A percentile compares a stretch with the other conserved stretches of the same genome.
These are phyloP conservation scores for Sarcophaga rosellei DNA, from an alignment of 2,888 invertebrate genomes.

Conservation along the genomic window DNA sequence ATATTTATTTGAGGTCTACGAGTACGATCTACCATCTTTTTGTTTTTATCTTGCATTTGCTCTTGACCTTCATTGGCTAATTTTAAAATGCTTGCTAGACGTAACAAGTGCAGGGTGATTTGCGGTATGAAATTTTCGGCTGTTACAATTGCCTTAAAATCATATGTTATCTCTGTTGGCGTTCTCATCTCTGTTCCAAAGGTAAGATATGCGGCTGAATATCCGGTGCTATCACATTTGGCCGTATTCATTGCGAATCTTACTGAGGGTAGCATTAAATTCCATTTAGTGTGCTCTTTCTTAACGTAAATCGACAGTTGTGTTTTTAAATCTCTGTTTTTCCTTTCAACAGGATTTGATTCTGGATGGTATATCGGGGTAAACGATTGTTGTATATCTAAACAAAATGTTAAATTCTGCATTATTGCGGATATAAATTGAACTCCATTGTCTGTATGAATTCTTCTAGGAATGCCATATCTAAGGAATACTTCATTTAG, in stretches of 20 bases:
- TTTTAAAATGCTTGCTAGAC: too few species aligned
- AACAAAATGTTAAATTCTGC: slow-evolving; percentile 27
- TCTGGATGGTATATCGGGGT: slow-evolving; percentile 35
- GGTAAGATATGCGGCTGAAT: too few species aligned
- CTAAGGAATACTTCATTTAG: slow-evolving; percentile 50
- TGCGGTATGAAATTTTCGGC: too few species aligned
- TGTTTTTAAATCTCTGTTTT: slow-evolving; percentile 18
- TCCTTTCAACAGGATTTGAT: slow-evolving; percentile 32
- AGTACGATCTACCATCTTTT: too few species aligned
- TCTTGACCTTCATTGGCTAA: too few species aligned
- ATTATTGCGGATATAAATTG: slow-evolving; percentile 45
- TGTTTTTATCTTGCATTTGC: too few species aligned
- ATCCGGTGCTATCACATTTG: background rate
- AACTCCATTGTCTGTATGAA: slow-evolving; percentile 44
- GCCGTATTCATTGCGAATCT: slow-evolving; percentile 66
- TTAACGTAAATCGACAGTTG: slow-evolving; percentile 8
- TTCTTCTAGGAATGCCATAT: slow-evolving; percentile 50
- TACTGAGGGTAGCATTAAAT: slow-evolving; percentile 70
- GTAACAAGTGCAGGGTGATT: too few species aligned
- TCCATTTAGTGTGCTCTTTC: slow-evolving; percentile 48
- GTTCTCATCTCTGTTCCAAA: too few species aligned
- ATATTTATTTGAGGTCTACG: too few species aligned
- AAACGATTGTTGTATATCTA: slow-evolving; percentile 13
- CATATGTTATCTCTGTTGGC: too few species aligned
- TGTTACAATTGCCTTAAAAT: too few species aligned